Conservation (phyloP, 37 sponge, comb jelly and placozoan genomes). For the Hormiphora californensis region DNA sequence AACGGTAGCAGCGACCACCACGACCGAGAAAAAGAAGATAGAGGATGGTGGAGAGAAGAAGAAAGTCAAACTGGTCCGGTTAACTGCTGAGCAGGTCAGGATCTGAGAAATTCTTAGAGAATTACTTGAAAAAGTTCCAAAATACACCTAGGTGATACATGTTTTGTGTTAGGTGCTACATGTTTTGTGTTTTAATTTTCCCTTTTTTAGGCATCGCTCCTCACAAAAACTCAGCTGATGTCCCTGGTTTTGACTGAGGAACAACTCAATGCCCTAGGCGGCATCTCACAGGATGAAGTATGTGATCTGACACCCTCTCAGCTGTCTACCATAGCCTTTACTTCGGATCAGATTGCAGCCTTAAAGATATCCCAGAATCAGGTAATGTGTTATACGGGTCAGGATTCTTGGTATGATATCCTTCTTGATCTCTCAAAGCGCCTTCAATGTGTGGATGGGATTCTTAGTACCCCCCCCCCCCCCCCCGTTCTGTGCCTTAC, state of each 20-base stretch:
- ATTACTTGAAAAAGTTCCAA: too few relatives aligned
- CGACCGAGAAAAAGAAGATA: background rate
- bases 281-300: background rate
- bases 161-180: too few relatives aligned
- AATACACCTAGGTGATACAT: too few relatives aligned
- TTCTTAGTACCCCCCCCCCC: too few relatives aligned
- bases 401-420: too few relatives aligned
- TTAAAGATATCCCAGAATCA: background rate
- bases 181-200: background rate
- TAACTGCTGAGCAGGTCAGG: constrained; percentile 10
- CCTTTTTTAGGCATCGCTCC: background rate
- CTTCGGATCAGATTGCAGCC: background rate
- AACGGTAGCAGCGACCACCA: background rate
- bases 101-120: too few relatives aligned
- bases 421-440: too few relatives aligned
- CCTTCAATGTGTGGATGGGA: too few relatives aligned
- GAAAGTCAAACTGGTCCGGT: background rate
- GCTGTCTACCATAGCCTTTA: background rate
- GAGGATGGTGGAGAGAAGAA: background rate
- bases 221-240: background rate
- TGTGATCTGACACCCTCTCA: background rate
- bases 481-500: too few relatives aligned
- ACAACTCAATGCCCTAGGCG: background rate
- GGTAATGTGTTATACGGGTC: too few relatives aligned
- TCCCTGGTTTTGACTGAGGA: background rate